Conservation (phyloP, 2,888 invertebrate genomes). For the Gymnoscelis rufifasciata region DNA sequence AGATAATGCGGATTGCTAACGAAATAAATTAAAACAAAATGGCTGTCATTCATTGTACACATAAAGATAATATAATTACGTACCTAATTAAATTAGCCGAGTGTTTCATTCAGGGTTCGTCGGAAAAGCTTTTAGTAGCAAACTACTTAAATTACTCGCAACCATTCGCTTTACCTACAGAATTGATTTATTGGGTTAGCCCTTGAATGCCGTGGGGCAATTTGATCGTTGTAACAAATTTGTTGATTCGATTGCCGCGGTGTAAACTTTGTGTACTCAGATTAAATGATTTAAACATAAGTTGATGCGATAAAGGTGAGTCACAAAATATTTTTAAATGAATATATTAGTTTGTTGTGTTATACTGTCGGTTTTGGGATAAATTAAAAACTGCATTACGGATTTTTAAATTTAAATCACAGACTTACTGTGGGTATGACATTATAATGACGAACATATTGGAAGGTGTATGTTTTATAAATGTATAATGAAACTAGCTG, state of each 20-base stretch:
- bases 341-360: no score
- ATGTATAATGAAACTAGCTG: no score
- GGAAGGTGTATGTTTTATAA: no score
- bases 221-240: constrained; percentile 50
- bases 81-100: constrained; percentile 42
- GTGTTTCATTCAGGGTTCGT: constrained; percentile 41
- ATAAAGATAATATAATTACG: constrained; percentile 40
- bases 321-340: no score
- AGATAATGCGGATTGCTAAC: neutral
- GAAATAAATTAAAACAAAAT: constrained; percentile 19
- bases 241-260: constrained; percentile 22
- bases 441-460: no score
- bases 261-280: no score
- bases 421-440: no score
- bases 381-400: no score
- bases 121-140: constrained; percentile 57
- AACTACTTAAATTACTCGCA: constrained; percentile 44
- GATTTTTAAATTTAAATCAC: no score
- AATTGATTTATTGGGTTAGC: constrained; percentile 59
- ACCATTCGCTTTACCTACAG: constrained; percentile 45
- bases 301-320: no score
- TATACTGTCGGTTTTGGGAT: no score
- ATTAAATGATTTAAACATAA: no score
- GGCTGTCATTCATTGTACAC: constrained; percentile 20
- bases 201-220: constrained; percentile 48